A percentile compares a stretch with the other conserved stretches of the same genome.
These are phyloP conservation scores for Phoxinus phoxinus DNA, from an alignment of 2,113 vertebrate genomes.

Conservation along the genomic window DNA sequence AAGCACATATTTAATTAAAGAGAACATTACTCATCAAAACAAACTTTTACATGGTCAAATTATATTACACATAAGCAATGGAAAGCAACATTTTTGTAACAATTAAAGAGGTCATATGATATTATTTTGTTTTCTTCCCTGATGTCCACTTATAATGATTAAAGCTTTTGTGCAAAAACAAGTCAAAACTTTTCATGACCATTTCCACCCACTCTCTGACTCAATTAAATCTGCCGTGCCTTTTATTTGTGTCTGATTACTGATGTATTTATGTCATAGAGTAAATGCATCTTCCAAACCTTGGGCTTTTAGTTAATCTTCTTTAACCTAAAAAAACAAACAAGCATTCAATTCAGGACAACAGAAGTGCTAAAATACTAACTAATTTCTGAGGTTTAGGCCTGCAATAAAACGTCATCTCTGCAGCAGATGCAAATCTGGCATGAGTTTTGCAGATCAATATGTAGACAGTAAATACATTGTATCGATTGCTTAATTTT, in stretches of 20 bases:
- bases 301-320: no score
- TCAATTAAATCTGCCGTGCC: background rate
- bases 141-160: background rate
- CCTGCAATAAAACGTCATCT: background rate
- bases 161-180: background rate
- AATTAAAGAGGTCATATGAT: background rate
- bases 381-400: background rate
- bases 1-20: background rate
- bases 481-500: background rate
- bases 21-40: background rate
- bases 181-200: background rate
- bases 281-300: no score
- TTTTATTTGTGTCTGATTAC: background rate
- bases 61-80: background rate
- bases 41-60: background rate
- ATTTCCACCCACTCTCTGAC: background rate
- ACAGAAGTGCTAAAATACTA: background rate
- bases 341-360: background rate
- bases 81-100: background rate
- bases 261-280: no score
- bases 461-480: background rate
- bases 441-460: background rate
- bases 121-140: background rate
- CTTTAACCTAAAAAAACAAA: no score
- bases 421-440: background rate